Evolutionary conservation across 2,888 invertebrate species (phyloP), one percentile per base, ranked within the genome.

Genomic region (Sesamia inferens): DNA sequence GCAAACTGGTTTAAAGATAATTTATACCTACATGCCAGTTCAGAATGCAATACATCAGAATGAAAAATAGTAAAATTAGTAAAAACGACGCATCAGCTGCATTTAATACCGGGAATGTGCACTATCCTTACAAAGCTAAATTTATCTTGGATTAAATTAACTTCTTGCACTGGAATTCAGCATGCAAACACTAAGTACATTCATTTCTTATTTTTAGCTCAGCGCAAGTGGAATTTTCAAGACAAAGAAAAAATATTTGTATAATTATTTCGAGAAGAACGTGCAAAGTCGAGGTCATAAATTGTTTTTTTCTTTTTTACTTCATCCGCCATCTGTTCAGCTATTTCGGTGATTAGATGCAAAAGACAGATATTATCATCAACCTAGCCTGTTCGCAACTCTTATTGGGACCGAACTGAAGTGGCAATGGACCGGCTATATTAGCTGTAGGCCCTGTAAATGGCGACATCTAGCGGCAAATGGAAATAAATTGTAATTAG

Each of bases 61-160:
- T n/a, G n/a, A 24, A 19, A 74, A 54, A 51, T 39, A 39, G 22
- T 24, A 22, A 42, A 47, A 39, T 5, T 11, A 39, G 3, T 24
- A 24, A 54, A 54, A 42, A 44, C 48, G 70, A 70, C 22, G 59
- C 71, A 61, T 42, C 61, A 42, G 54, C 39, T 55, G 31, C 4
- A 63, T 57, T 61, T 11, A 8, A 54, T 8, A 62, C 39, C 51
- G 14, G 44, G 62, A 68, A 55, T 82, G 59, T 78, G 39, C 42
- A 64, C 69, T 39, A 16, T 10, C 57, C 69, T 68, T 62, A 31
- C 31, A 62, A 67, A 57, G 47, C 69, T 73, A 78, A 81, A 80
- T 72, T 70, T 64, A 51, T 70, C 78, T 47, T 61, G 78, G 47
- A 82, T 61, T 47, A 57, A 78, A 80, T 74, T 74, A 74, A 59